phyloP scores from a whole-genome alignment of 2,888 invertebrate species.

The Thymelicus sylvestris region DNA sequence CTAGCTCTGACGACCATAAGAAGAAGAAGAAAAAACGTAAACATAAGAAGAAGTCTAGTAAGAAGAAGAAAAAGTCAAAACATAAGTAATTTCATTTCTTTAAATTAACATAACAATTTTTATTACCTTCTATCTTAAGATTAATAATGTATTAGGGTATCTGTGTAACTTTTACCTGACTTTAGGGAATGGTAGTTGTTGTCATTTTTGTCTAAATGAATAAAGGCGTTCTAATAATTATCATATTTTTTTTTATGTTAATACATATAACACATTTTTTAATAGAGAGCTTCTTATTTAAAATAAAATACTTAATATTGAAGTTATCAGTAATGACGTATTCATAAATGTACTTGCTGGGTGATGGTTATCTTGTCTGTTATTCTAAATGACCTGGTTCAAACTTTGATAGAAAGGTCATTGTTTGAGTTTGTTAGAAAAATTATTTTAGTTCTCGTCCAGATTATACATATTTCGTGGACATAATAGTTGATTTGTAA shows the following conservation, averaged over 20 bases:
- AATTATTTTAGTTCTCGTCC: no score
- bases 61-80: slow-evolving; percentile 89
- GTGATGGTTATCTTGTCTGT: no score
- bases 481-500: no score
- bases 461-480: no score
- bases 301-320: no score
- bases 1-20: slow-evolving; percentile 87
- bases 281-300: no score
- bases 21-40: slow-evolving; percentile 88
- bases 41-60: slow-evolving; percentile 88
- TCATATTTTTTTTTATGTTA: slow-evolving; percentile 32
- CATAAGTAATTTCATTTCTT: slow-evolving; percentile 64
- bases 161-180: slow-evolving; percentile 46
- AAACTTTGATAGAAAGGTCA: no score
- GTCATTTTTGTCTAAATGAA: slow-evolving; percentile 33
- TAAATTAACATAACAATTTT: slow-evolving; percentile 29
- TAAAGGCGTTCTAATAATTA: slow-evolving; percentile 41
- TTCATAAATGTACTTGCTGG: no score
- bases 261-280: neutral
- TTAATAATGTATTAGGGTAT: slow-evolving; percentile 42
- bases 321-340: no score
- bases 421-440: no score
- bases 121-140: slow-evolving; percentile 40
- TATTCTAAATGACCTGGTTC: no score
- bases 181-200: slow-evolving; percentile 21